Evolutionary conservation across 2,113 vertebrate species (phyloP).

Genomic region (Excalfactoria chinensis): DNA sequence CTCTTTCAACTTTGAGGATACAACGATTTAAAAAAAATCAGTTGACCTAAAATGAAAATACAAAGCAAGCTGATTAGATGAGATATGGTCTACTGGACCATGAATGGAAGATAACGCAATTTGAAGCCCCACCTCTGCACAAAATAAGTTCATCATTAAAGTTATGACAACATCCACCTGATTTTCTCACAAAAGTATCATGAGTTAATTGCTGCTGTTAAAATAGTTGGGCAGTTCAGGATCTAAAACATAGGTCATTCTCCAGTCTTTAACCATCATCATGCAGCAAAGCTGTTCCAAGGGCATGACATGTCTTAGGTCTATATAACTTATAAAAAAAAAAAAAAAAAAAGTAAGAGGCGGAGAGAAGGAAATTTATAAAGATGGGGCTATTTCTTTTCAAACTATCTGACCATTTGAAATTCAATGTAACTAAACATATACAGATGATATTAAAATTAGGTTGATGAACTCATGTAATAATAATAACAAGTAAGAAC

Average conservation of each 20-base stretch:
- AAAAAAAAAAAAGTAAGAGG: too few species aligned
- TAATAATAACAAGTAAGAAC: background rate
- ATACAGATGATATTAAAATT: background rate
- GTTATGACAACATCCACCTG: background rate
- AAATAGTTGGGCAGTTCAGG: background rate
- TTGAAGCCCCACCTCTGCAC: background rate
- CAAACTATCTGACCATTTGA: background rate
- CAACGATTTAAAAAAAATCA: background rate
- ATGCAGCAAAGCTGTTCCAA: background rate
- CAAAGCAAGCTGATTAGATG: background rate
- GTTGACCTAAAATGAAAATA: background rate
- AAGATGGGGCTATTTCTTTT: background rate
- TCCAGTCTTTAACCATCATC: accelerated
- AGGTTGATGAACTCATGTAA: accelerated
- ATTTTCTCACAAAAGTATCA: background rate
- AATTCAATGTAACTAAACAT: background rate
- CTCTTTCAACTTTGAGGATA: background rate
- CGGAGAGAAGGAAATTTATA: too few species aligned
- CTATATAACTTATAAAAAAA: background rate
- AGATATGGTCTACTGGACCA: background rate
- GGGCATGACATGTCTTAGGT: background rate
- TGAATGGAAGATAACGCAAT: background rate
- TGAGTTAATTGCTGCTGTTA: background rate
- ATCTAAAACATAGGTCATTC: background rate
- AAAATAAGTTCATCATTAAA: background rate